Evolutionary conservation across 2,113 vertebrate genomes (phyloP), one percentile per base, ranked within the genome.

Genomic region (Leptosomus discolor): DNA sequence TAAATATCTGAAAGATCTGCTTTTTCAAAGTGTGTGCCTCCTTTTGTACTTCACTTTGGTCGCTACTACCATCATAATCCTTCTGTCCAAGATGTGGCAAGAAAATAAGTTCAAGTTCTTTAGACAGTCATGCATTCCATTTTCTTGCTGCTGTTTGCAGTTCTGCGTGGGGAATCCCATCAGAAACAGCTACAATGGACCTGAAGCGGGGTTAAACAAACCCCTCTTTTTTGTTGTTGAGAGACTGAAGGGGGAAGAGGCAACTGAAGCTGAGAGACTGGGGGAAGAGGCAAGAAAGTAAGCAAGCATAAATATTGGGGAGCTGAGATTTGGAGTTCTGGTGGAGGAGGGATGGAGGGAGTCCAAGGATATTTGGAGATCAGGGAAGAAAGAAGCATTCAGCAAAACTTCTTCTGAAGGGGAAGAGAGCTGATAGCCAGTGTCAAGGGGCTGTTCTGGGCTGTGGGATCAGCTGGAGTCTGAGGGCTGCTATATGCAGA

Each of bases 101-200:
- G 48, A 75, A 79, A 87, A 15, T 36, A 45, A 61, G 54, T 71
- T 56, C 15, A 11, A 1, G 36, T 69, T 85, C 24, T 77, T 68
- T 36, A 37, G 22, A 14, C 0, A 45, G 63, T 45, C 30, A 3
- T 34, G 39, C 32, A 2, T 63, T 73, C 45, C 7, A 0, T 20
- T 16, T 70, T 54, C n/a, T 65, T 5, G 1, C 54, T 54, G 17
- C 65, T 61, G 15, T 34, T 71, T 16, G 34, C 9, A 24, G 29
- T 50, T 80, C 54, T 45, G 21, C 14, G 0, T 6, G 71, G 80
- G 70, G 75, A 85, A 41, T 65, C 69, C 41, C 19, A 0, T 15
- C 37, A 29, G 57, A n/a, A 73, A 18, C 54, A 80, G 75, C 27
- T 36, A 13, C 70, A 18, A 13, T 15, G 45, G 60, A 46, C 26